These are phyloP conservation scores for Mactra quadrangularis DNA, from an alignment of 1,140 invertebrate genomes.

Conservation along the genomic window DNA sequence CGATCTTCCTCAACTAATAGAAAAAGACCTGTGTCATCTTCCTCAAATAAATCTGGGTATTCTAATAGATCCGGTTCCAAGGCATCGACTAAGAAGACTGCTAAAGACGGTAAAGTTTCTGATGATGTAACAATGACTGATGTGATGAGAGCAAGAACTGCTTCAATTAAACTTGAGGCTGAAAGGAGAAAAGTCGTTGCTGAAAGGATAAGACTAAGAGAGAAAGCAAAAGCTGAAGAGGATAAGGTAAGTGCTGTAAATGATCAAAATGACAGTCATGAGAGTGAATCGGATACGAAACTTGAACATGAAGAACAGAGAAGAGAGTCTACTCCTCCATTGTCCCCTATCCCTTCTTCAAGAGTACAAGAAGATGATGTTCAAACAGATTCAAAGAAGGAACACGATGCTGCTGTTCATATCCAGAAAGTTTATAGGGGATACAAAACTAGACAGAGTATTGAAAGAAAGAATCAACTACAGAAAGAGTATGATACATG, in stretches of 20 bases:
- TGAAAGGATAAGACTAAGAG: slow-evolving; percentile 36
- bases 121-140: slow-evolving; percentile 43
- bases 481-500: slow-evolving; percentile 45
- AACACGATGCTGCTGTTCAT: slow-evolving; percentile 23
- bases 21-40: neutral
- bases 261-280: neutral
- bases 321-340: neutral
- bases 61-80: slow-evolving; percentile 18
- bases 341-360: slow-evolving; percentile 21
- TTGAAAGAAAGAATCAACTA: slow-evolving; percentile 17
- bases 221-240: slow-evolving; percentile 22
- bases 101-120: neutral
- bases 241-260: neutral
- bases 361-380: neutral
- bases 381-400: neutral
- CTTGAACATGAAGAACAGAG: neutral
- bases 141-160: slow-evolving; percentile 35
- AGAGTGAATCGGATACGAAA: neutral
- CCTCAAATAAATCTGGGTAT: neutral
- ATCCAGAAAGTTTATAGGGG: slow-evolving; percentile 52
- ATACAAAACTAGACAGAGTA: slow-evolving; percentile 23
- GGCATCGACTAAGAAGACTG: neutral
- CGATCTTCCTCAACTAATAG: neutral
- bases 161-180: slow-evolving; percentile 52
- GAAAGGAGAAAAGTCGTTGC: slow-evolving; percentile 44